Base-by-base conservation (phyloP, 2,888 invertebrate species). In the Cantharis flavilabris region DNA sequence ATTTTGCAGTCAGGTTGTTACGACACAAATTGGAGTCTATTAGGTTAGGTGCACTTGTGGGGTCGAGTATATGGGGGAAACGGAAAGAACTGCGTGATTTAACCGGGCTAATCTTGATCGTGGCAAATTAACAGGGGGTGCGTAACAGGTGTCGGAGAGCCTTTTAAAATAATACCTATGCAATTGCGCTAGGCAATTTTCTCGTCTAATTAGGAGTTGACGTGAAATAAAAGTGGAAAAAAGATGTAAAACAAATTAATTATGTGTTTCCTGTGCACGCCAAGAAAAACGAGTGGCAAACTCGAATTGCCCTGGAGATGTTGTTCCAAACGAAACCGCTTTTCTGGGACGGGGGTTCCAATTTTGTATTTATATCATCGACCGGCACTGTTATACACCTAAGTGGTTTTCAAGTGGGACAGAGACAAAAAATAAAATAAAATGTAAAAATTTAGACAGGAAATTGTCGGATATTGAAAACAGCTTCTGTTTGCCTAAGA, bases 391-490 rank as follows among this genome's bases (percentile, higher is more conserved):
- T 18, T 64, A 18, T n/a, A 26, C 9, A 20, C 20, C 13, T 62
- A 30, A 33, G 23, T 71, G 65, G 70, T 64, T 70, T 64, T 72
- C 11, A 20, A 69, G 72, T 65, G 69, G 64, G 67, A 72, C 26
- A 28, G 69, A 75, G 67, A 72, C 14, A 28, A 16, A 71, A 14
- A 71, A 23, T 62, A 75, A 77, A 75, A 74, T 72, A 77, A 77
- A 77, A 73, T 73, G 74, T 71, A 71, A 71, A 71, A 77, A 77
- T 73, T 75, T 74, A 77, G 77, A 77, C 77, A 77, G 77, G 77
- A 77, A 77, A 77, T 77, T 73, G 71, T 74, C 73, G 62, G 76
- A 71, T 62, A 14, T 13, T 16, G 65, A 65, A 65, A 65, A 65
- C 23, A 23, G 49, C 49, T 49, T 49, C 49, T 49, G 49, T 49